These are phyloP conservation scores for Campylomormyrus numenius DNA, from an alignment of 2,113 vertebrate genomes.

Conservation along the genomic window DNA sequence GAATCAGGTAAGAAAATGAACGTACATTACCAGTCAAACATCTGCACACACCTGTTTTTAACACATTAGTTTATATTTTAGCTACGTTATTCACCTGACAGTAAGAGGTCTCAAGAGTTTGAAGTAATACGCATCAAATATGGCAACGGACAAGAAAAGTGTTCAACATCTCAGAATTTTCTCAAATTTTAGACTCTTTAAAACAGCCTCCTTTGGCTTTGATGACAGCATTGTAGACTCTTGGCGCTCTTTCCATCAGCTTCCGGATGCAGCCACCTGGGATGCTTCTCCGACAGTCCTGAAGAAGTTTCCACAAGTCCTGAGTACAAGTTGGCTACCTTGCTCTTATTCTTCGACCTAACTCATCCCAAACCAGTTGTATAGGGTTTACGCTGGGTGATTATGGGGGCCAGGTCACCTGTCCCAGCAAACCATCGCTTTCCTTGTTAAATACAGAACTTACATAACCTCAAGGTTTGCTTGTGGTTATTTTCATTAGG, in stretches of 20 bases:
- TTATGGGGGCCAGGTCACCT: not conserved
- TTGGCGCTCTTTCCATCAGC: not conserved
- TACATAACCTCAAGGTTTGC: not conserved
- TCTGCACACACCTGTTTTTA: not conserved
- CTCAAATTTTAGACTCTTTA: not conserved
- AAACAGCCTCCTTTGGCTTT: not conserved
- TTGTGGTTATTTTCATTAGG: not conserved
- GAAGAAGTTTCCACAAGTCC: not conserved
- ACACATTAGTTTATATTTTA: not conserved
- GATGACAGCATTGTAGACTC: not conserved
- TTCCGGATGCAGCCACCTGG: not conserved
- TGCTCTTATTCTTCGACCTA: not conserved
- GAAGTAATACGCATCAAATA: not conserved
- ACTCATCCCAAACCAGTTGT: not conserved
- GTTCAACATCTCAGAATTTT: not conserved
- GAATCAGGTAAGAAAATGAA: not conserved
- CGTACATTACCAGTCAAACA: not conserved
- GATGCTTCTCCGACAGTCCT: not conserved
- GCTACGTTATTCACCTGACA: not conserved
- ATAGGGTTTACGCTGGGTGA: not conserved
- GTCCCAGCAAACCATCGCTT: not conserved
- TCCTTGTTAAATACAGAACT: not conserved
- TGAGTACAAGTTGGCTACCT: not conserved
- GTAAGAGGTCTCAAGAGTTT: not conserved
- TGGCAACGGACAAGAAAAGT: not conserved